Evolutionary conservation across 2,113 vertebrate genomes (phyloP), one percentile per base, ranked within the genome.

Genomic region (Aythya baeri): DNA sequence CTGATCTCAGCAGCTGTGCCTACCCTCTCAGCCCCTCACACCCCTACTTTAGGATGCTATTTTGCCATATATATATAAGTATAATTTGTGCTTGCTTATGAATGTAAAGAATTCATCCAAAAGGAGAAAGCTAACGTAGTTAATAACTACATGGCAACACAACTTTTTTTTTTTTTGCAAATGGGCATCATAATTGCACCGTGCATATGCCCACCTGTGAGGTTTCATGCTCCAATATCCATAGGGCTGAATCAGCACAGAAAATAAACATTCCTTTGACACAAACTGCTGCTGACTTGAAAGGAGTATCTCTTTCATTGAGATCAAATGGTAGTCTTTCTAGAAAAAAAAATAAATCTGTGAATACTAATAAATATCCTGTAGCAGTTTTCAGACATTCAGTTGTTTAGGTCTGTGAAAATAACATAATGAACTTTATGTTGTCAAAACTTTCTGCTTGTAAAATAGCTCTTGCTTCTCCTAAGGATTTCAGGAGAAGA

Each of bases 201-300:
- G 1, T 11, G 16, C 54, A 73, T 3, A 7, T 49, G 12, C 54
- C 79, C 63, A 72, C 92, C 78, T 59, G 31, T 43, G 54, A 43
- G 86, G 31, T 95, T 76, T 76, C 50, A 32, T 50, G 71, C 78
- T 83, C 93, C 67, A 74, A 11, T 70, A 95, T 66, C 62, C 54
- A 52, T 26, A 83, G 38, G 63, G 71, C 77, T 94, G 91, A 92
- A 79, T 94, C 70, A 83, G 84, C 81, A 92, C 26, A 76, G 58
- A 89, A 89, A 85, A 94, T 41, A 20, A 89, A 83, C n/a, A 27
- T 85, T 87, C 58, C 65, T 82, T 70, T 93, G 86, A 91, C 44
- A 72, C 55, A 91, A 87, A 66, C 66, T 91, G 66, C 71, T 83
- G 58, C 78, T 97, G 78, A 89, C 77, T 87, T 91, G 58, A 91